Base-by-base conservation (phyloP, 2,797 vertebrate genomes). In the Anguilla pacifica region DNA sequence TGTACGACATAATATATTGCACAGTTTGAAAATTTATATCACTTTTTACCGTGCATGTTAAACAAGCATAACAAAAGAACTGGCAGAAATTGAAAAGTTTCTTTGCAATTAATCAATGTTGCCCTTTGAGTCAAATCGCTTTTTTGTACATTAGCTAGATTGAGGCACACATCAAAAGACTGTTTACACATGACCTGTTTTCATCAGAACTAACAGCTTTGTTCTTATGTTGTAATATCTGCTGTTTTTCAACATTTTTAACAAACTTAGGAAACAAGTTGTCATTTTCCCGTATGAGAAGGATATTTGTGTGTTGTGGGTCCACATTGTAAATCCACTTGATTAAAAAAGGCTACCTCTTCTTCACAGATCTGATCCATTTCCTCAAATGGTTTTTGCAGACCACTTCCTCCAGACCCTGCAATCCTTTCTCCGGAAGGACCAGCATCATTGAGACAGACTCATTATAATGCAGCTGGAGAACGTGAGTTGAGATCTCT, bases 371-470 rank as follows among this genome's bases (percentile, higher is more conserved):
- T 85, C 90, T 93, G 2, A 93, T 61, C 96, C 96, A 97, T 90
- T 95, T 96, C 28, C 87, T 88, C 64, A 96, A 25, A 70, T 94
- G 93, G 2, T 53, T 55, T 3, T 89, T 91, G 79, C 17, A 67
- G 61, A 96, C 88, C 10, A 1, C 25, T 0, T 89, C 87, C 90
- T 97, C 96, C 72, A 97, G 89, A 0, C 6, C 70, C 7, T 87
- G 77, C 89, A 97, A 92, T 15, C 92, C 87, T 0, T 89, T 81
- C 22, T 93, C 90, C 10, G 96, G 96, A 70, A 96, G 88, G 87
- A 95, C 6, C 90, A 96, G 91, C 85, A 97, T 88, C 96, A 97
- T 96, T 85, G 95, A 94, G 87, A 92, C 91, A 17, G 95, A 93
- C 86, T 89, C 90, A 35, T 95, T 96, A 91, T 96, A 96, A 86